A percentile compares a stretch with the other conserved stretches of the same genome.
phyloP scores from a whole-genome alignment of 2,113 vertebrate species.

The Puma concolor region DNA sequence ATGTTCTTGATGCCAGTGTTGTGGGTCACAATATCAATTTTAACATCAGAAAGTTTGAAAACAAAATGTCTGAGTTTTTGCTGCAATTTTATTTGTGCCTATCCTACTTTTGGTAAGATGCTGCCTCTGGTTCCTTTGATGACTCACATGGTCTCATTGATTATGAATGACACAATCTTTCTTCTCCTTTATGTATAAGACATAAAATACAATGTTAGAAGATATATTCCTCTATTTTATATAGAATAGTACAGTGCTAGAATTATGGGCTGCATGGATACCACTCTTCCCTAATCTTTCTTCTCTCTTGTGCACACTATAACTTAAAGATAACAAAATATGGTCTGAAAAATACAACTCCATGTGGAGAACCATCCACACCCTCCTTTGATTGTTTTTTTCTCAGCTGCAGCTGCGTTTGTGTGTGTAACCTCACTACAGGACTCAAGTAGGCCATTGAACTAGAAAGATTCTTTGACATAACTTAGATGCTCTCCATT shows the following conservation, averaged over 20 bases:
- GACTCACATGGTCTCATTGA: background rate
- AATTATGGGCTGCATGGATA: background rate
- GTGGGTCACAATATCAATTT: background rate
- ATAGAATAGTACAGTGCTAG: background rate
- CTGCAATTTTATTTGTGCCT: background rate
- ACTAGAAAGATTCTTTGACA: constrained; percentile 45
- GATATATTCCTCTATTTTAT: background rate
- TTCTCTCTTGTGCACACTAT: background rate
- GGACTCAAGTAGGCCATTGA: background rate
- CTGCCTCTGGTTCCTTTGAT: background rate
- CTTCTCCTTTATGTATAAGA: background rate
- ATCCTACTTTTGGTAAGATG: background rate
- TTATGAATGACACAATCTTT: background rate
- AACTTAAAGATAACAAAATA: background rate
- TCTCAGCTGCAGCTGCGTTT: constrained; percentile 31
- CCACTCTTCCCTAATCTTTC: background rate
- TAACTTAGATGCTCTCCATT: constrained; percentile 30
- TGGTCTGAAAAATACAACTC: background rate
- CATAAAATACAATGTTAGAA: background rate
- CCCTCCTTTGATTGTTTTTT: background rate
- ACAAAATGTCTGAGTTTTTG: background rate
- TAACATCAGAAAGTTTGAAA: background rate
- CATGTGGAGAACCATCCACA: background rate
- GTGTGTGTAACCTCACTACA: background rate
- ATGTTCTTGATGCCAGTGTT: background rate